phyloP scores from a whole-genome alignment of 2,888 invertebrate species.

The Esperia sulphurella region DNA sequence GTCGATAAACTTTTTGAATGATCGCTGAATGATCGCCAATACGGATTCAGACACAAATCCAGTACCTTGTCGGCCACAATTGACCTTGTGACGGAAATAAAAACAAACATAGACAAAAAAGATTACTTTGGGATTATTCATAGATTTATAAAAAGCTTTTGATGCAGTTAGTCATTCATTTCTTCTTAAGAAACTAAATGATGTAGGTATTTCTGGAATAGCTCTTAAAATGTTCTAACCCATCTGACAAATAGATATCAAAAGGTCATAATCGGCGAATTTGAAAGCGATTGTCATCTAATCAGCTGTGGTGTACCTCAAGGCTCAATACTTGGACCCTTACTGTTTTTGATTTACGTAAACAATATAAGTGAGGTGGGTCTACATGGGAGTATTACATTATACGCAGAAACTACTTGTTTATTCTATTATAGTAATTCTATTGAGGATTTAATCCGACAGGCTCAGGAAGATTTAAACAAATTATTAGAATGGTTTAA shows the following conservation, averaged over 20 bases:
- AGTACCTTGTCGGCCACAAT: conserved; percentile 14
- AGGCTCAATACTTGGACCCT: too few species aligned
- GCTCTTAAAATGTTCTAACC: conserved; percentile 9
- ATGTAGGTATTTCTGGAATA: conserved; percentile 8
- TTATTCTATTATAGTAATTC: conserved; percentile 16
- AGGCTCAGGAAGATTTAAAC: conserved; percentile 16
- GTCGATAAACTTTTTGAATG: not conserved
- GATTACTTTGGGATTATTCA: conserved; percentile 15
- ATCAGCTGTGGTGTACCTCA: too few species aligned
- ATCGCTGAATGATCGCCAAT: conserved; percentile 3
- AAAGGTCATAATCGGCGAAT: too few species aligned
- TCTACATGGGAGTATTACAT: conserved; percentile 3
- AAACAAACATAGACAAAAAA: conserved; percentile 15
- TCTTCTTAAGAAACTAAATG: conserved; percentile 9
- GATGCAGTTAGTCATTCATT: conserved; percentile 11
- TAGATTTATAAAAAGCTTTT: conserved; percentile 14
- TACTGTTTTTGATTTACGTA: too few species aligned
- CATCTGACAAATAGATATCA: conserved; percentile 13
- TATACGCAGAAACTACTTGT: conserved; percentile 8
- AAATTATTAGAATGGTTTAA: conserved; percentile 15
- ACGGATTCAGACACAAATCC: conserved; percentile 9
- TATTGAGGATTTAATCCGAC: conserved; percentile 1
- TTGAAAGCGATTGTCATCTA: too few species aligned
- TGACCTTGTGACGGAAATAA: too few species aligned
- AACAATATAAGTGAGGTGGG: too few species aligned